Base-by-base conservation (phyloP, 1,140 invertebrate species). In the Papilio polytes region DNA sequence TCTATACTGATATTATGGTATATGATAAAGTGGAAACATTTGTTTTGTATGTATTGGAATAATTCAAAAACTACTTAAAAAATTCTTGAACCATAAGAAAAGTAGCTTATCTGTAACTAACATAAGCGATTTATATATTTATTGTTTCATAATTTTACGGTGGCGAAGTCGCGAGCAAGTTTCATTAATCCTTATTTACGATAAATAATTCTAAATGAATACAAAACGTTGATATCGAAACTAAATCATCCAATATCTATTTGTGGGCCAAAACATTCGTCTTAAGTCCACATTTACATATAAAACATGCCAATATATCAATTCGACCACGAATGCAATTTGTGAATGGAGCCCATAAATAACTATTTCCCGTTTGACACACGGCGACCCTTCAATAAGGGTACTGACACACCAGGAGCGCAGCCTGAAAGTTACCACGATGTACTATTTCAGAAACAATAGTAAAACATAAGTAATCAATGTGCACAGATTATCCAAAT, bases 241-340 rank as follows among this genome's bases (percentile, higher is more conserved):
- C 79, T 91, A 94, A 93, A 94, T 94, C 90, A 92, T 92, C 83
- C 84, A 80, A 87, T 90, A 91, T 90, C 90, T 86, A 85, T 92
- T 94, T 92, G 84, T 92, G 85, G 91, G 91, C 84, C 89, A 90
- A 87, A 80, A 86, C 88, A 93, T 94, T 89, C 92, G 87, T 94
- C 91, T 90, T 89, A 87, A 81, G 83, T 82, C 85, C 87, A 84
- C 92, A 95, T 95, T 95, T 94, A 93, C 94, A 95, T 95, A 95
- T 95, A 94, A 93, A 95, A 94, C 92, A 94, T 91, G 86, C 85
- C 94, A 87, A 95, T 95, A 95, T 92, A 95, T 95, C 94, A 95
- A 94, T 94, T 94, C 92, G 94, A 84, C 91, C 90, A 92, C 90
- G 91, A 94, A 93, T 94, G 92, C 91, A 95, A 95, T 95, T 95